Conservation (phyloP, 2,888 invertebrate genomes). For the Heliconius ismenius region DNA sequence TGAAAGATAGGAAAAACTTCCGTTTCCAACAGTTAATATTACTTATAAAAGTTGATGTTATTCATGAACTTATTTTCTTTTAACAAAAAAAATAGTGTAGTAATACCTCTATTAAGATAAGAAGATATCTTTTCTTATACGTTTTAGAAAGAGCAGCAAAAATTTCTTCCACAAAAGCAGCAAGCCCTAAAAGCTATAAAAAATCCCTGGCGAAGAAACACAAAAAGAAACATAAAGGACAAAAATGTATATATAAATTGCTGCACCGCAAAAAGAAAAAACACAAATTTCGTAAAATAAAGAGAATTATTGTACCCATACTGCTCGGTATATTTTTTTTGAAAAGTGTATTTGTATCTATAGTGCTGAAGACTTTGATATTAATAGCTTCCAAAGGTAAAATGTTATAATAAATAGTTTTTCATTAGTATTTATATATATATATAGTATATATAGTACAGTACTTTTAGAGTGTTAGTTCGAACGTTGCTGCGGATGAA, state of each 20-base stretch:
- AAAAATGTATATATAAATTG: slow-evolving; percentile 69
- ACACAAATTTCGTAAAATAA: slow-evolving; percentile 67
- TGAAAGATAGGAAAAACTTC: too few relatives aligned
- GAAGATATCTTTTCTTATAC: background rate
- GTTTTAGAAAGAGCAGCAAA: background rate
- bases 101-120: too few relatives aligned
- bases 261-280: slow-evolving; percentile 54
- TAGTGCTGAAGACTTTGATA: slow-evolving; percentile 85
- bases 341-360: slow-evolving; percentile 85
- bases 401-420: slow-evolving; percentile 49
- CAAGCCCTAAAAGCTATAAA: slow-evolving; percentile 43
- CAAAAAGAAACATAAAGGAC: slow-evolving; percentile 52
- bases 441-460: background rate
- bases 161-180: background rate
- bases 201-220: slow-evolving; percentile 39
- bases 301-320: slow-evolving; percentile 83
- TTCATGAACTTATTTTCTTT: too few relatives aligned
- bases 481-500: too few relatives aligned
- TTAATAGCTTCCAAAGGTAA: slow-evolving; percentile 55
- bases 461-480: too few relatives aligned
- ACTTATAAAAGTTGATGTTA: background rate
- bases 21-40: background rate
- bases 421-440: slow-evolving; percentile 55
- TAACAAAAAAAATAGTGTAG: too few relatives aligned
- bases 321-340: slow-evolving; percentile 84